These are phyloP conservation scores for Boleophthalmus pectinirostris DNA, from an alignment of 2,113 vertebrate genomes.

Conservation along the genomic window DNA sequence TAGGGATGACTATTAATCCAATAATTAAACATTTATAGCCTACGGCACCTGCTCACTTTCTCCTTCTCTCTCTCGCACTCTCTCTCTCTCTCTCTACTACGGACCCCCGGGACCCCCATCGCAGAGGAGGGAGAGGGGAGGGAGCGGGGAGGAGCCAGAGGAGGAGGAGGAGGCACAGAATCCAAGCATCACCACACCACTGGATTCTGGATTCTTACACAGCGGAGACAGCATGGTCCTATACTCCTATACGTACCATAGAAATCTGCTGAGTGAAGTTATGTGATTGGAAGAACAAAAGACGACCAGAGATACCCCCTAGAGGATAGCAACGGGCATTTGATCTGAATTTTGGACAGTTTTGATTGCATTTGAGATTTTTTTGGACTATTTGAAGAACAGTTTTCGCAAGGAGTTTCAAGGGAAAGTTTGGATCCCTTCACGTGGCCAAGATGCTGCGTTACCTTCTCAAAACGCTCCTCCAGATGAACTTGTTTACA, in stretches of 20 bases:
- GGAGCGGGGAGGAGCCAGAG: slow-evolving; percentile 29
- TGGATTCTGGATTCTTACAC: slow-evolving; percentile 82
- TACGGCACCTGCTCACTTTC: slow-evolving; percentile 86
- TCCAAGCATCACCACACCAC: slow-evolving; percentile 77
- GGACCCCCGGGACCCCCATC: slow-evolving; percentile 58
- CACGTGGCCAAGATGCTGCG: slow-evolving; percentile 84
- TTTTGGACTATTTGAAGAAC: slow-evolving; percentile 3
- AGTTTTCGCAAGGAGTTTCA: neutral
- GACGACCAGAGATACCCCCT: slow-evolving; percentile 49
- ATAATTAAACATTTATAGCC: slow-evolving; percentile 91
- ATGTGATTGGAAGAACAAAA: slow-evolving; percentile 80
- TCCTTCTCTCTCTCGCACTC: slow-evolving; percentile 49
- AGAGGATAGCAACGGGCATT: slow-evolving; percentile 26
- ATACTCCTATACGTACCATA: slow-evolving; percentile 29
- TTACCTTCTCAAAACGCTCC: slow-evolving; percentile 93
- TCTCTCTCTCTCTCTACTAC: slow-evolving; percentile 33
- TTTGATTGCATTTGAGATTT: slow-evolving; percentile 19
- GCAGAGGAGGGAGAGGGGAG: slow-evolving; percentile 18
- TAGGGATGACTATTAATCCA: slow-evolving; percentile 86
- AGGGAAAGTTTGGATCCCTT: slow-evolving; percentile 19
- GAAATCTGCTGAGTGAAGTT: slow-evolving; percentile 77
- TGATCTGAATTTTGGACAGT: slow-evolving; percentile 1
- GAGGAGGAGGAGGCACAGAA: slow-evolving; percentile 55
- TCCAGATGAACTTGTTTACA: slow-evolving; percentile 96
- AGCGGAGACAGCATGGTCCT: slow-evolving; percentile 64